Base-by-base conservation (phyloP, 2,888 invertebrate genomes). In the Anarsia innoxiella region DNA sequence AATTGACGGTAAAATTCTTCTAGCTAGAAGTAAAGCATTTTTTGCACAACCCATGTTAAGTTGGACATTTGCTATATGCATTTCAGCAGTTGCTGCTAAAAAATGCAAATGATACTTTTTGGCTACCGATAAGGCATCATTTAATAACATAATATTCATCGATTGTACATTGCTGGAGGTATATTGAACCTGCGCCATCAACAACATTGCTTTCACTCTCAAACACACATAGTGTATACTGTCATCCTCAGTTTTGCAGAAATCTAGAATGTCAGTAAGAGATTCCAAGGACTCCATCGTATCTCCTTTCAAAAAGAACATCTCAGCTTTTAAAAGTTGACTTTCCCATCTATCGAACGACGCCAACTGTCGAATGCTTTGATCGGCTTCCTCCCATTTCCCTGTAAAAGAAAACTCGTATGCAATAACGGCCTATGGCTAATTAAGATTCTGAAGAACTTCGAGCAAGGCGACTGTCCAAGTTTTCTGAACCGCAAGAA, bases 11-110 rank as follows among this genome's bases (percentile, higher is more conserved):
- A 94, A 86, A 37, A 91, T 88, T 66, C 89, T 87, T 47, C 92
- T 89, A 0, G 93, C 86, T 8, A 93, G 79, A 44, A 86, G 82
- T 38, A 93, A 69, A 0, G 95, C 94, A 66, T 94, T 93, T 43
- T 88, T 88, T 0, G 93, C 89, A 76, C 94, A 88, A 12, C 90
- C 91, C 87, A 94, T 88, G 42, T 89, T 83, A 23, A 95, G 75
- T 74, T 94, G 86, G 8, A 93, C 87, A 63, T 93, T 91, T 0
- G 94, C 94, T 32, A 95, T 88, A 57, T 94, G 90, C 79, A 95
- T 88, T 54, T 92, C 91, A 2, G 91, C 89, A 15, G 93, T 66
- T 0, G 93, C 90, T 30, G 89, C 88, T 46, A 93, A 88, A 61
- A 93, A 93, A 48, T 93, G 91, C 53, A 95, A 83, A 65, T 94